Evolutionary conservation across 1,140 invertebrate species (phyloP).

Genomic region (Sitophilus oryzae): DNA sequence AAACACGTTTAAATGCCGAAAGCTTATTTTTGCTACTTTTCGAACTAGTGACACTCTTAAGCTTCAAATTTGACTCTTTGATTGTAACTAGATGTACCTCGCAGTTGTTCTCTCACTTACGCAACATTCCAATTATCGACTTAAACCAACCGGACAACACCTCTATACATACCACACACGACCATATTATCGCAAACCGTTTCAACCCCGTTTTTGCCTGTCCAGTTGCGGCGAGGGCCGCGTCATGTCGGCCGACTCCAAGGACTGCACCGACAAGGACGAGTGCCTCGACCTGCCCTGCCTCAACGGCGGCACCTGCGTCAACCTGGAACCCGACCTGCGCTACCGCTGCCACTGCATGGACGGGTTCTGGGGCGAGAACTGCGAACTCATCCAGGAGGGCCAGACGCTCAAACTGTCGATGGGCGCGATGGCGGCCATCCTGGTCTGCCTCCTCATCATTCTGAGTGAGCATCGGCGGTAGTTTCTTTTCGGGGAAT

Average conservation of each 20-base stretch:
- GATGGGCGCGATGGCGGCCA: slow-evolving; percentile 88
- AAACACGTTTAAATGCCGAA: too few relatives aligned
- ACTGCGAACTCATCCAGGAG: slow-evolving; percentile 89
- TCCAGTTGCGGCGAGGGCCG: slow-evolving; percentile 91
- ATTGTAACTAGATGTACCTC: too few relatives aligned
- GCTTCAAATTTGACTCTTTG: too few relatives aligned
- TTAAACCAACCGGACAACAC: too few relatives aligned
- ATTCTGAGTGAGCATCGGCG: slow-evolving; percentile 77
- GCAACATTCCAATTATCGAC: too few relatives aligned
- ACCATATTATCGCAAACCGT: too few relatives aligned
- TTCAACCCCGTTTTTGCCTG: too few relatives aligned
- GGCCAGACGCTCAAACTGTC: slow-evolving; percentile 87
- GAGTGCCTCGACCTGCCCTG: slow-evolving; percentile 90
- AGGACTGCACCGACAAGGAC: slow-evolving; percentile 89
- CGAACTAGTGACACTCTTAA: too few relatives aligned
- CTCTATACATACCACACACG: too few relatives aligned
- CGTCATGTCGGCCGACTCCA: slow-evolving; percentile 78
- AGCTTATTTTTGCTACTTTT: too few relatives aligned
- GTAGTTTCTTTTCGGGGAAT: too few relatives aligned
- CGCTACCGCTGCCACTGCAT: slow-evolving; percentile 81
- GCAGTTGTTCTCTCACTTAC: too few relatives aligned
- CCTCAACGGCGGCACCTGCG: slow-evolving; percentile 81
- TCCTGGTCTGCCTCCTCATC: slow-evolving; percentile 88
- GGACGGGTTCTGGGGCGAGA: slow-evolving; percentile 86
- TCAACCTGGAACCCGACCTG: slow-evolving; percentile 79